Conservation (phyloP, 2,888 invertebrate genomes). For the Copidosoma aretas region DNA sequence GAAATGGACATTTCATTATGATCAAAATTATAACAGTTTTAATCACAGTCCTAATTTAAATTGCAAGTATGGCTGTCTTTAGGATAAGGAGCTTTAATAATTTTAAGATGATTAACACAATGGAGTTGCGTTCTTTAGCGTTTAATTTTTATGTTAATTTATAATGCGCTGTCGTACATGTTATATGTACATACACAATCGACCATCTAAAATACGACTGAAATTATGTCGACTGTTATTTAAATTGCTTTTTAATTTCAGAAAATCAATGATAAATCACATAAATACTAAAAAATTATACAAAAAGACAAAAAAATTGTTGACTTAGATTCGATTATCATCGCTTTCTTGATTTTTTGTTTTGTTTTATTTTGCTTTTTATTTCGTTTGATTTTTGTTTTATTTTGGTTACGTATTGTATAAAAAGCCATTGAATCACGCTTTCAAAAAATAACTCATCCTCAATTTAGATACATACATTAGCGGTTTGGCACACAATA, state of each 20-base stretch:
- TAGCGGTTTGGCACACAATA: slow-evolving; percentile 12
- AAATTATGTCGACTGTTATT: not conserved
- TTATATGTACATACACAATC: slow-evolving; percentile 1
- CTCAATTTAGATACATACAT: slow-evolving; percentile 17
- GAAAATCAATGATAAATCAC: not conserved
- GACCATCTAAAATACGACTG: not conserved
- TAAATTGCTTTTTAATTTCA: not conserved
- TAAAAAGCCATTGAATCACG: slow-evolving; percentile 17
- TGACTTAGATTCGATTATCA: not conserved
- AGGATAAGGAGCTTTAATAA: slow-evolving; percentile 26
- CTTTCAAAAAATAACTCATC: slow-evolving; percentile 14
- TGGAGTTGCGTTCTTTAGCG: slow-evolving; percentile 39
- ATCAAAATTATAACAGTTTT: not conserved
- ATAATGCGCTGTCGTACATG: slow-evolving; percentile 32
- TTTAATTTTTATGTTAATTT: slow-evolving; percentile 22
- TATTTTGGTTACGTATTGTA: slow-evolving; percentile 28
- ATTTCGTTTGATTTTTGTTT: slow-evolving; percentile 20
- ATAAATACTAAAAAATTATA: not conserved
- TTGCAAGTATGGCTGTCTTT: slow-evolving; percentile 27
- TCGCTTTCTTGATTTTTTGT: slow-evolving; percentile 31
- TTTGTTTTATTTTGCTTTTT: slow-evolving; percentile 28
- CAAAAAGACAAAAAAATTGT: not conserved
- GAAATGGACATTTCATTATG: not conserved
- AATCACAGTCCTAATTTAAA: slow-evolving; percentile 15
- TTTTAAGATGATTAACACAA: slow-evolving; percentile 28